Evolutionary conservation across 2,888 invertebrate species (phyloP).

Genomic region (Atrina japonica): DNA sequence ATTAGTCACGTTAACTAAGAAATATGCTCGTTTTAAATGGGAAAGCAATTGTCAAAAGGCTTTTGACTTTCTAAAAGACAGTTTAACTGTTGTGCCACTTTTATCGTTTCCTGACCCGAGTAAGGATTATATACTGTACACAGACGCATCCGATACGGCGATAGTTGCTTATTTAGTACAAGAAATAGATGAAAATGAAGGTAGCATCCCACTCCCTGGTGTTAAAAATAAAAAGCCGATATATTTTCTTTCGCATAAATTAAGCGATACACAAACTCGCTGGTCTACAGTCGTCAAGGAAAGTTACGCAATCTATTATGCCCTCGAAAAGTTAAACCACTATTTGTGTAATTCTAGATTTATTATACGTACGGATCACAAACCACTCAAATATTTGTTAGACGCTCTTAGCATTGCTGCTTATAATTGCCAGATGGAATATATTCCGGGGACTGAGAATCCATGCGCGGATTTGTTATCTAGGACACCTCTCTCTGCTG

Average conservation of each 20-base stretch:
- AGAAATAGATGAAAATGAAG: neutral
- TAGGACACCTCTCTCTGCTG: neutral
- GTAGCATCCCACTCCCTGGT: neutral
- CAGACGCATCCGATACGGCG: constrained; percentile 31
- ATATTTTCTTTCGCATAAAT: constrained; percentile 24
- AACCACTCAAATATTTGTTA: constrained; percentile 30
- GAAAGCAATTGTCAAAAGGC: constrained; percentile 29
- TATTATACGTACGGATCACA: constrained; percentile 22
- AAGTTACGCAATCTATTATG: constrained; percentile 19
- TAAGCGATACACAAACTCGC: constrained; percentile 22
- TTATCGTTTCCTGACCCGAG: constrained; percentile 40
- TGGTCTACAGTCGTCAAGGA: constrained; percentile 30
- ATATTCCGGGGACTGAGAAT: constrained; percentile 31
- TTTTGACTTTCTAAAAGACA: constrained; percentile 44
- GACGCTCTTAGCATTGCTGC: constrained; percentile 19
- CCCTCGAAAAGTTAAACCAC: constrained; percentile 27
- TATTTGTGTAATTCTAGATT: constrained; percentile 23
- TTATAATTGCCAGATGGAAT: constrained; percentile 40
- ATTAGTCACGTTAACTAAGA: constrained; percentile 39
- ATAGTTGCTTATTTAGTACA: constrained; percentile 12
- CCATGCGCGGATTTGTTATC: constrained; percentile 16
- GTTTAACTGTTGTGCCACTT: constrained; percentile 38
- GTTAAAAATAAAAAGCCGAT: constrained; percentile 21
- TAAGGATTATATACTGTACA: constrained; percentile 38
- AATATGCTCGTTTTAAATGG: constrained; percentile 46